A percentile compares a stretch with the other conserved stretches of the same genome.
These are phyloP conservation scores for Andricus grossulariae DNA, from an alignment of 1,140 invertebrate species.

Conservation along the genomic window DNA sequence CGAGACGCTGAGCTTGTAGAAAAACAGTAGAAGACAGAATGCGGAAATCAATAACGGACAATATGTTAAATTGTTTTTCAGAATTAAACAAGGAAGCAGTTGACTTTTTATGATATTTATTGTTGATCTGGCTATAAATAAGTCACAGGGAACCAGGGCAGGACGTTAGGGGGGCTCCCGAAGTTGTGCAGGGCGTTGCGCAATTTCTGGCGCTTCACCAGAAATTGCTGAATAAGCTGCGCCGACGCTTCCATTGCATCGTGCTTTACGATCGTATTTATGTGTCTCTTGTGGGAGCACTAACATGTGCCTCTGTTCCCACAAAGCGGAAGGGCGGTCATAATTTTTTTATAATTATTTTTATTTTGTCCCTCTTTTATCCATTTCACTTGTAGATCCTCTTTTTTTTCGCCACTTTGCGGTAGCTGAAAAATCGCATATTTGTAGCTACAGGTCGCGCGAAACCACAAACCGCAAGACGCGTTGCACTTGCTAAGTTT, in stretches of 20 bases:
- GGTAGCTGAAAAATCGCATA: slow-evolving; percentile 25
- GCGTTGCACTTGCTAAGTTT: slow-evolving; percentile 5
- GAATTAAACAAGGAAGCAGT: no score
- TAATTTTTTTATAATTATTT: neutral
- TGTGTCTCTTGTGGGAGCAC: neutral
- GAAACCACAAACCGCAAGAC: slow-evolving; percentile 18
- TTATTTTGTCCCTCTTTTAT: neutral
- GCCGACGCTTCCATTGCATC: neutral
- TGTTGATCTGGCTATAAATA: no score
- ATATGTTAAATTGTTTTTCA: neutral
- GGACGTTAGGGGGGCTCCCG: no score
- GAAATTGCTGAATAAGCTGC: neutral
- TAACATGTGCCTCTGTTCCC: neutral
- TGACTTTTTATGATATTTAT: no score
- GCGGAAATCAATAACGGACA: neutral
- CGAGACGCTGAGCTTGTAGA: neutral
- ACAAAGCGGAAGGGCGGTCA: neutral
- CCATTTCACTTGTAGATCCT: neutral
- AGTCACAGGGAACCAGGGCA: no score
- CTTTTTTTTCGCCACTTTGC: slow-evolving; percentile 9
- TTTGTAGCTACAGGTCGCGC: slow-evolving; percentile 3
- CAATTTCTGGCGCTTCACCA: no score
- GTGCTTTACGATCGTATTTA: neutral
- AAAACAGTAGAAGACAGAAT: slow-evolving; percentile 11
- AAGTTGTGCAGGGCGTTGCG: no score